Base-by-base conservation (phyloP, 2,113 vertebrate genomes). In the Phycodurus eques region DNA sequence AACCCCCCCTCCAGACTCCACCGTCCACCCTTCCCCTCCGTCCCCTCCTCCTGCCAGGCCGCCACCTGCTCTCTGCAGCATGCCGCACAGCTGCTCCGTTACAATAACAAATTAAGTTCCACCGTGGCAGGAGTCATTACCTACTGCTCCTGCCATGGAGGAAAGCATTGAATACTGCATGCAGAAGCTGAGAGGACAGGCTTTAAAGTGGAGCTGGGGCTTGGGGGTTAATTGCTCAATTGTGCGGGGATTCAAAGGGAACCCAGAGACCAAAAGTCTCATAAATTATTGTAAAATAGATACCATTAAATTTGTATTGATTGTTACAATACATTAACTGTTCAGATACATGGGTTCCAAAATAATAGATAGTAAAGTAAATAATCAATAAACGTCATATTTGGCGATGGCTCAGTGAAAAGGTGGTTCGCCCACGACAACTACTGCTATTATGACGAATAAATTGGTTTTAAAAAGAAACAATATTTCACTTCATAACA, bases 91-190 rank as follows among this genome's bases (percentile, higher is more conserved):
- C 92, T 94, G 93, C 91, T 92, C 86, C 51, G 88, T 88, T 89
- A 91, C 91, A 92, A 92, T 89, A 92, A 93, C 93, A 94, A 92
- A 92, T 92, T 83, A 93, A 89, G 90, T 90, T 87, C 90, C 89
- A 81, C 88, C 61, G 53, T 85, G 79, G 84, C 79, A 87, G 83
- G 80, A 83, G 81, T 88, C 84, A 91, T 90, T 90, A 90, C 89
- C 90, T 86, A 88, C 74, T 75, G 83, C 83, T 67, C 67, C 70
- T 71, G 85, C 73, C 64, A 59, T 3, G 44, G 76, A 80, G 22
- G 83, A 78, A 43, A 64, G 72, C 19, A 22, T 68, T 33, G 46
- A 49, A 71, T 22, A 35, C 70, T 0, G n/a, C 67, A 61, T 61
- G 62, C 54, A 67, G 62, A 71, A 51, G 70, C 22, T 33, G 51